phyloP scores from a whole-genome alignment of 2,113 vertebrate genomes.

The Zapus hudsonius region DNA sequence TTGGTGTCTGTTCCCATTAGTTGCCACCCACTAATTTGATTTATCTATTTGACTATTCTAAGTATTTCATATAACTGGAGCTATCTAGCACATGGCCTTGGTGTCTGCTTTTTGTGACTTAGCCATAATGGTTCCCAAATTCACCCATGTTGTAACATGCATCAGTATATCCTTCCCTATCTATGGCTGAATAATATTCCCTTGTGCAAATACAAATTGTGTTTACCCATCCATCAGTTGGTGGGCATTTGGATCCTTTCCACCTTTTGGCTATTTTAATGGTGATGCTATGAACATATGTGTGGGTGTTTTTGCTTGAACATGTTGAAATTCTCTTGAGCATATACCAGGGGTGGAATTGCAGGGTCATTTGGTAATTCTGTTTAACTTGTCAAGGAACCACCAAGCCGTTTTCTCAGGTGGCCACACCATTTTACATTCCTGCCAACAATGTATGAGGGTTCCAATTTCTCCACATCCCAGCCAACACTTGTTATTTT shows the following conservation, averaged over 20 bases:
- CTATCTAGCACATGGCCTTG: background rate
- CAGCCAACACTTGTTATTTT: constrained; percentile 37
- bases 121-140: background rate
- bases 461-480: constrained; percentile 3
- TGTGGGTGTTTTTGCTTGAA: constrained; percentile 35
- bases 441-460: background rate
- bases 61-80: background rate
- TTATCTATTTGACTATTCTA: background rate
- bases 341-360: background rate
- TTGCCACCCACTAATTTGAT: background rate
- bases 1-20: background rate
- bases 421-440: background rate
- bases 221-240: background rate
- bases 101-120: constrained; percentile 6
- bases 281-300: background rate
- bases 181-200: constrained; percentile 46
- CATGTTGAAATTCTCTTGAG: background rate
- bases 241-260: constrained; percentile 35
- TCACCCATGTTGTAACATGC: background rate
- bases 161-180: constrained; percentile 8
- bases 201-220: background rate
- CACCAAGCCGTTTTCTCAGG: constrained; percentile 1
- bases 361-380: background rate
- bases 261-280: background rate
- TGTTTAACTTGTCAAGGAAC: constrained; percentile 22